A percentile compares a stretch with the other conserved stretches of the same genome.
Evolutionary conservation across 2,797 vertebrate species (phyloP).

Genomic region (Sebastes trivittatus): DNA sequence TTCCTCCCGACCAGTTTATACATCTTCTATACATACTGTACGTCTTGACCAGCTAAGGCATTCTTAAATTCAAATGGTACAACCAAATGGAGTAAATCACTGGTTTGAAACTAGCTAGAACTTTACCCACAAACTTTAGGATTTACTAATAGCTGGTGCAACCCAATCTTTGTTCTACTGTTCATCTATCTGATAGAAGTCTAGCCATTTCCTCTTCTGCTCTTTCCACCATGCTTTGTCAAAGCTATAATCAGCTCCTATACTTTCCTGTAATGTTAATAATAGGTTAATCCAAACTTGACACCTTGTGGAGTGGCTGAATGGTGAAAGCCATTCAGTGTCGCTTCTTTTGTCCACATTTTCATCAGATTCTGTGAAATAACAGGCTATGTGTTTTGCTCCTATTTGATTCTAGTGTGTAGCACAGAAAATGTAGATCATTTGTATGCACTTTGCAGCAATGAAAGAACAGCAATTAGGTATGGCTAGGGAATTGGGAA

Average conservation of each 20-base stretch:
- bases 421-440: slow-evolving; percentile 10
- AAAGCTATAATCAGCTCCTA: background rate
- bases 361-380: slow-evolving; percentile 3
- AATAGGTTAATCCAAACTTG: slow-evolving; percentile 9
- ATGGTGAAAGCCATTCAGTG: background rate
- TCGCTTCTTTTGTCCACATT: background rate
- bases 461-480: background rate
- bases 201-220: background rate
- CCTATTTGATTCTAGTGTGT: background rate
- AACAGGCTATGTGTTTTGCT: background rate
- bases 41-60: background rate
- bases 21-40: background rate
- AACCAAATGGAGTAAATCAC: background rate
- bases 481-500: background rate
- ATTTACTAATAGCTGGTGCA: background rate
- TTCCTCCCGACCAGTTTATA: background rate
- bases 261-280: background rate
- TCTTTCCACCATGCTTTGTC: background rate
- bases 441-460: background rate
- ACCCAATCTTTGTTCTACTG: background rate
- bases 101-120: background rate
- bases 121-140: background rate
- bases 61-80: background rate
- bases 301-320: background rate
- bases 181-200: background rate